Percentiles rank a stretch among this genome's conserved stretches.
These are phyloP conservation scores for Callosobruchus maculatus DNA, from an alignment of 2,888 invertebrate genomes.

Conservation along the genomic window DNA sequence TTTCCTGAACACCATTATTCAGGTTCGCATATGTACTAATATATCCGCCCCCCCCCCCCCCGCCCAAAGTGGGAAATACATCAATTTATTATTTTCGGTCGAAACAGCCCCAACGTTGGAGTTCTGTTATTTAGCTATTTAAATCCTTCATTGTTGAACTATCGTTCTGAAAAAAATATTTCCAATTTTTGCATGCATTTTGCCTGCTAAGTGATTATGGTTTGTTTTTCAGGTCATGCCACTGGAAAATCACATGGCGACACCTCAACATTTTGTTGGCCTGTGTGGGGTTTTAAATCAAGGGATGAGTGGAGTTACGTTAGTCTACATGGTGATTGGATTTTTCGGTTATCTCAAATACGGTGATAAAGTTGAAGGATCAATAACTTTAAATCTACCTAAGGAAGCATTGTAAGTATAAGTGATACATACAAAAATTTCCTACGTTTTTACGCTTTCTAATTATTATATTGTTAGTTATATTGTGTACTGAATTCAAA, in stretches of 20 bases:
- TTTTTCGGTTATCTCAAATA: slow-evolving; percentile 88
- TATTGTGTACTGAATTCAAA: no score
- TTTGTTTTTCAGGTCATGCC: slow-evolving; percentile 73
- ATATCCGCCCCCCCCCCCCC: no score
- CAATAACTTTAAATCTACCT: slow-evolving; percentile 83
- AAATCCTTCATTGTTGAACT: no score
- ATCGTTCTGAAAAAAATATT: background rate
- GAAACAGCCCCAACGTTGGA: no score
- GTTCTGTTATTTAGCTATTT: no score
- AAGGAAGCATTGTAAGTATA: slow-evolving; percentile 57
- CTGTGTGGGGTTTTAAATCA: slow-evolving; percentile 84
- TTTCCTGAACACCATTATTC: no score
- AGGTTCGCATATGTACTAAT: no score
- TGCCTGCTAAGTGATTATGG: background rate
- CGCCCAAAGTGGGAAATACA: no score
- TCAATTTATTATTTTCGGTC: no score
- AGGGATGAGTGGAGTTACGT: slow-evolving; percentile 85
- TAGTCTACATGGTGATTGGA: slow-evolving; percentile 84
- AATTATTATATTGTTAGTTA: no score
- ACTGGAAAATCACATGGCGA: slow-evolving; percentile 89
- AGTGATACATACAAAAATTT: background rate
- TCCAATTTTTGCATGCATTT: background rate
- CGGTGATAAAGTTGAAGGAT: slow-evolving; percentile 65
- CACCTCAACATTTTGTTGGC: slow-evolving; percentile 76
- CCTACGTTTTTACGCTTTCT: no score